These are phyloP conservation scores for Plemyria rubiginata DNA, from an alignment of 2,888 invertebrate genomes.

Conservation along the genomic window DNA sequence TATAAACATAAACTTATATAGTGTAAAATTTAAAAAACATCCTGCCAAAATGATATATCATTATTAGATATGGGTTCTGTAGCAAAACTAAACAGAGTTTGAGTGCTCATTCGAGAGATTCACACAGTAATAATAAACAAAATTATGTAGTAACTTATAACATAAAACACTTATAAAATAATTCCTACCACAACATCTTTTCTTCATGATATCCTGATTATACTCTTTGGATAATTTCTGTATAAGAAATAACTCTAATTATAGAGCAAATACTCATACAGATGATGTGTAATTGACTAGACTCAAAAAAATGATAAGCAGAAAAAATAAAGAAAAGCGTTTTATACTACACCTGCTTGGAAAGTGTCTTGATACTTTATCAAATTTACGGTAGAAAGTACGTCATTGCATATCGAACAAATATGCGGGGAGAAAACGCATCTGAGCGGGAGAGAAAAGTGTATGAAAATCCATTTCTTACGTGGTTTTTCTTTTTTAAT, in stretches of 20 bases:
- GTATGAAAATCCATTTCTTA: too few species aligned
- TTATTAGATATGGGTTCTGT: not conserved
- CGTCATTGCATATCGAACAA: too few species aligned
- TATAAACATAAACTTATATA: too few species aligned
- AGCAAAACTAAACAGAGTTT: not conserved
- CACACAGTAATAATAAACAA: not conserved
- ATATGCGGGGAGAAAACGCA: too few species aligned
- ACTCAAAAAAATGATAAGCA: slow-evolving; percentile 21
- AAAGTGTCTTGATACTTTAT: too few species aligned
- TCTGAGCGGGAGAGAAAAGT: too few species aligned
- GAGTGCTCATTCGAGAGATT: not conserved
- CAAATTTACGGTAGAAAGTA: too few species aligned
- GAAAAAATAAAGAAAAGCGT: slow-evolving; percentile 5
- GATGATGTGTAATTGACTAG: slow-evolving; percentile 24
- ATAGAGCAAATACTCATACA: not conserved
- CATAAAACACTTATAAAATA: not conserved
- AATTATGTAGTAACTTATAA: not conserved
- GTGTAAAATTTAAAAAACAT: not conserved
- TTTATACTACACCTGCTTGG: too few species aligned
- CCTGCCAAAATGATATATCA: not conserved
- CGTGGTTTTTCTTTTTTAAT: too few species aligned
- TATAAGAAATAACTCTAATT: slow-evolving; percentile 4
- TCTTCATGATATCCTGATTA: slow-evolving; percentile 13
- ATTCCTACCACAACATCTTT: not conserved
- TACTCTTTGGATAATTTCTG: slow-evolving; percentile 3